These are phyloP conservation scores for Enteromius paludinosus DNA, from an alignment of 2,797 vertebrate species.

Conservation along the genomic window DNA sequence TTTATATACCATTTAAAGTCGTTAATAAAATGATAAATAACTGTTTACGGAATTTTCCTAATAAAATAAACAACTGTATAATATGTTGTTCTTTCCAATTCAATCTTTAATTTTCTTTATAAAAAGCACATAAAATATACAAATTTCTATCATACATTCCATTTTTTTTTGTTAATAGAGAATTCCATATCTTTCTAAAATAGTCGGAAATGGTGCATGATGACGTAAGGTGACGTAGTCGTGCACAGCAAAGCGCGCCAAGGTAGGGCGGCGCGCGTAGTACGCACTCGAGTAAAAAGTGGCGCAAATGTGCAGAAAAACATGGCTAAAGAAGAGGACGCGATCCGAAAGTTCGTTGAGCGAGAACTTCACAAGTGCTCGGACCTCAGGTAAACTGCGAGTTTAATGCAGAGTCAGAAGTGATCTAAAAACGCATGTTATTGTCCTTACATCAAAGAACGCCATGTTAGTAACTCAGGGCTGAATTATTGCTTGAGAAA, in stretches of 20 bases:
- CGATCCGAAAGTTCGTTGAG: constrained; percentile 68
- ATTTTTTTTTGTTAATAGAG: too few species aligned
- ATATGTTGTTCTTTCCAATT: too few species aligned
- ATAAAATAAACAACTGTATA: too few species aligned
- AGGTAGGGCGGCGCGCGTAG: constrained; percentile 34
- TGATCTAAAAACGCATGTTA: not conserved
- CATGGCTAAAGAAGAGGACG: constrained; percentile 60
- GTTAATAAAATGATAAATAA: too few species aligned
- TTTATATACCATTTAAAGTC: too few species aligned
- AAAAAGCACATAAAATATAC: too few species aligned
- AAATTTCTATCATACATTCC: too few species aligned
- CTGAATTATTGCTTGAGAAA: not conserved
- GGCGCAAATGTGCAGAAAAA: not conserved
- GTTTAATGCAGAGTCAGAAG: not conserved
- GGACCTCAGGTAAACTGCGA: constrained; percentile 71
- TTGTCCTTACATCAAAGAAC: not conserved
- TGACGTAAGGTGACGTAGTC: constrained; percentile 42
- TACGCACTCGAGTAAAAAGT: not conserved
- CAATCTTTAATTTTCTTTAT: too few species aligned
- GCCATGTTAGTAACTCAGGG: not conserved
- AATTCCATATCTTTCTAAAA: too few species aligned
- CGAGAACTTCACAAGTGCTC: constrained; percentile 61
- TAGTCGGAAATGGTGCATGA: constrained; percentile 15
- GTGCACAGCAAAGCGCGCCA: constrained; percentile 51
- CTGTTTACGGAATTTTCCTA: too few species aligned